These are phyloP conservation scores for Polymixis flavicincta DNA, from an alignment of 2,888 invertebrate genomes.

Conservation along the genomic window DNA sequence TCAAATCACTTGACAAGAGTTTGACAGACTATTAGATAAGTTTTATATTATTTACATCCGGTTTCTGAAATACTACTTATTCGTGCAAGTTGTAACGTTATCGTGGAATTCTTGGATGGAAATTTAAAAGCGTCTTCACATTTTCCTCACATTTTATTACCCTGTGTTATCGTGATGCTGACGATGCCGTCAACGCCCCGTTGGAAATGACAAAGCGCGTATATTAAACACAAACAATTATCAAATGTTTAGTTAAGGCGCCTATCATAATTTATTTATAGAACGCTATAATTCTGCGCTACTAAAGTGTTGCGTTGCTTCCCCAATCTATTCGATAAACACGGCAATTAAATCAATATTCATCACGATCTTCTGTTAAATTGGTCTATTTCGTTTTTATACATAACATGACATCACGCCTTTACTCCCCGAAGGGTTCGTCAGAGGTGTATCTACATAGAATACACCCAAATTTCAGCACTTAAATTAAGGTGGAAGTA, in stretches of 20 bases:
- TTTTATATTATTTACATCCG: too few species aligned
- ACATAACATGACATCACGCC: not conserved
- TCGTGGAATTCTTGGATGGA: too few species aligned
- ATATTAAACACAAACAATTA: too few species aligned
- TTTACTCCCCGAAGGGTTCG: not conserved
- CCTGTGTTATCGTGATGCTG: too few species aligned
- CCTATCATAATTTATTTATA: not conserved
- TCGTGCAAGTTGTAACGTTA: too few species aligned
- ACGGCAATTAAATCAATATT: not conserved
- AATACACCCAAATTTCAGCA: not conserved
- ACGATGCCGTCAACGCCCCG: too few species aligned
- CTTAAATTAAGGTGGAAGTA: too few species aligned
- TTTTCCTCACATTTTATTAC: too few species aligned
- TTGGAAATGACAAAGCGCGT: too few species aligned
- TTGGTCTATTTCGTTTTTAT: slow-evolving; percentile 1
- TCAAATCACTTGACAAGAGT: not conserved
- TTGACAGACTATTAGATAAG: not conserved
- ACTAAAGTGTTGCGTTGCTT: not conserved
- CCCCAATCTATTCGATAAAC: not conserved
- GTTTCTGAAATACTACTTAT: too few species aligned
- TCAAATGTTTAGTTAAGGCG: too few species aligned
- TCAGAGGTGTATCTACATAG: not conserved
- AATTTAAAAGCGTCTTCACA: too few species aligned
- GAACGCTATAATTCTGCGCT: not conserved
- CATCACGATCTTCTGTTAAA: not conserved